Evolutionary conservation across 2,888 invertebrate genomes (phyloP).

Genomic region (Nebria brevicollis): DNA sequence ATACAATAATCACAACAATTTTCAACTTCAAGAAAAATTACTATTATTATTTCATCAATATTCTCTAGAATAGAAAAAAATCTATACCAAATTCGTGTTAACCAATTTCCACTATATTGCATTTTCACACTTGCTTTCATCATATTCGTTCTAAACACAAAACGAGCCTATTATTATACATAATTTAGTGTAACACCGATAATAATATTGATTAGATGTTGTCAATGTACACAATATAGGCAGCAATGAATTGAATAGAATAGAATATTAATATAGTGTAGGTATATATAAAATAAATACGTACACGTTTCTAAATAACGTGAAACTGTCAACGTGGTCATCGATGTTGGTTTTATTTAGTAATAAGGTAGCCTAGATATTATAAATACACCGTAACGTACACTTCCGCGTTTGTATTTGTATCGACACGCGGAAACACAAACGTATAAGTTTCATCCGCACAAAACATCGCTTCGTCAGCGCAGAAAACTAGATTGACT

Average conservation of each 20-base stretch:
- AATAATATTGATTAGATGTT: slow-evolving; percentile 9
- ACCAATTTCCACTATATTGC: neutral
- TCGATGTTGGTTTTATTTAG: slow-evolving; percentile 45
- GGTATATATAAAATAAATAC: neutral
- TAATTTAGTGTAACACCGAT: neutral
- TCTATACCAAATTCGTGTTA: neutral
- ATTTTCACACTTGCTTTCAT: neutral
- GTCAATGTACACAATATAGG: too few relatives aligned
- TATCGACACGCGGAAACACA: slow-evolving; percentile 44
- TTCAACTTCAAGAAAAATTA: too few relatives aligned
- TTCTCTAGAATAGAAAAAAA: too few relatives aligned
- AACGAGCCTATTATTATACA: neutral
- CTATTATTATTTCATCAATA: too few relatives aligned
- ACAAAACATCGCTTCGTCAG: neutral
- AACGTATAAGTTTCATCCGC: slow-evolving; percentile 35
- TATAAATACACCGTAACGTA: slow-evolving; percentile 45
- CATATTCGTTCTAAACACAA: neutral
- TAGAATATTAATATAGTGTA: neutral
- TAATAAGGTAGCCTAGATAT: slow-evolving; percentile 46
- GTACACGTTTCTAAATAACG: slow-evolving; percentile 5
- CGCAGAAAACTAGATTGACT: neutral
- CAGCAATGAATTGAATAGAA: neutral
- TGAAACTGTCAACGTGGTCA: slow-evolving; percentile 38
- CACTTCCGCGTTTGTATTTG: slow-evolving; percentile 46
- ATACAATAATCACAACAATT: too few relatives aligned